These are phyloP conservation scores for Micromesistius poutassou DNA, from an alignment of 2,797 vertebrate genomes.

Conservation along the genomic window DNA sequence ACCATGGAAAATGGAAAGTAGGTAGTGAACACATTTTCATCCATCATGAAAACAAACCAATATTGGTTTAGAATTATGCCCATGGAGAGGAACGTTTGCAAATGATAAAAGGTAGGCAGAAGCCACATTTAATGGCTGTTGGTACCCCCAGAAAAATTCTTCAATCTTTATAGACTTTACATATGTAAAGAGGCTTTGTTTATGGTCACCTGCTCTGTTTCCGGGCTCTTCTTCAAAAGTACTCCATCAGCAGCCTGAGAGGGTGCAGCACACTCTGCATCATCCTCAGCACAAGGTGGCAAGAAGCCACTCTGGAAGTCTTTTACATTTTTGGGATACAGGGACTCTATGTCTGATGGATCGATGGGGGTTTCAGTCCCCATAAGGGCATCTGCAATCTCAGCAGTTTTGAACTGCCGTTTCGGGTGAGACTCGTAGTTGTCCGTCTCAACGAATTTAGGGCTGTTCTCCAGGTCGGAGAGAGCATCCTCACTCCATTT, in stretches of 20 bases:
- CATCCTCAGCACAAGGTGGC: conserved; percentile 58
- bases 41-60: background rate
- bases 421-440: conserved; percentile 53
- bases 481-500: conserved; percentile 39
- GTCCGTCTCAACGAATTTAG: conserved; percentile 63
- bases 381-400: conserved; percentile 82
- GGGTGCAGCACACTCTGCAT: conserved; percentile 38
- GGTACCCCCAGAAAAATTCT: background rate
- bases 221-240: conserved; percentile 15
- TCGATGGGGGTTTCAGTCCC: conserved; percentile 62
- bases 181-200: background rate
- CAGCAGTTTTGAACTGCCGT: conserved; percentile 78
- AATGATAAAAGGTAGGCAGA: background rate
- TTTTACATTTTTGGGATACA: conserved; percentile 75
- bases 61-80: background rate
- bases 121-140: background rate
- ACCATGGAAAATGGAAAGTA: background rate
- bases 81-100: background rate
- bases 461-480: conserved; percentile 50
- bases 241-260: conserved; percentile 7
- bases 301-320: conserved; percentile 57
- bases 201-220: conserved; percentile 45
- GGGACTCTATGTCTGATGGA: conserved; percentile 71
- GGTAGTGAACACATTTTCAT: background rate
- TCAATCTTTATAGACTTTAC: background rate